Evolutionary conservation across 2,113 vertebrate genomes (phyloP).

Genomic region (Diadophis punctatus): DNA sequence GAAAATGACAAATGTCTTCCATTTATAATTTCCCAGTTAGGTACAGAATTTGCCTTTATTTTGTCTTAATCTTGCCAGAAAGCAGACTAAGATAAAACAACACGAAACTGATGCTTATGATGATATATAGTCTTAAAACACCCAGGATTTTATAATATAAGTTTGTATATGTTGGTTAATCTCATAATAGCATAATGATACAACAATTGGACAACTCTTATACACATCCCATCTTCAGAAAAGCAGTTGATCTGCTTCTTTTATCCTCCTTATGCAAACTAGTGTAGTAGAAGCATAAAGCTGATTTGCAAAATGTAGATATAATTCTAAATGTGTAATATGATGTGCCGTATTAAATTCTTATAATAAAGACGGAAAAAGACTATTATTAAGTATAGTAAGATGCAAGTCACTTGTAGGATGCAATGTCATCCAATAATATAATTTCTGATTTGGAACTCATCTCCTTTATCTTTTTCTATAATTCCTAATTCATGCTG

Average conservation of each 20-base stretch:
- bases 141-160: not conserved
- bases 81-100: not conserved
- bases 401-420: not conserved
- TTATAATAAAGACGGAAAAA: not conserved
- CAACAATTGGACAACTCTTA: not conserved
- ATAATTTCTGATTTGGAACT: not conserved
- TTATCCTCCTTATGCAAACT: not conserved
- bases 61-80: not conserved
- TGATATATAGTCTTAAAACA: constrained; percentile 6
- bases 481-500: not conserved
- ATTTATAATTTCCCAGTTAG: constrained; percentile 3
- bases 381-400: not conserved
- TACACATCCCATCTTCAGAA: constrained; percentile 10
- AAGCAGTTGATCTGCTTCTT: not conserved
- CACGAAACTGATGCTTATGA: not conserved
- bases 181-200: not conserved
- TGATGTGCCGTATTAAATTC: not conserved
- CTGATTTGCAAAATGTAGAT: not conserved
- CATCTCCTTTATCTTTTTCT: not conserved
- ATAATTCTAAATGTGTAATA: not conserved
- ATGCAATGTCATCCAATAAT: not conserved
- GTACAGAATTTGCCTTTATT: not conserved
- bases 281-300: constrained; percentile 10
- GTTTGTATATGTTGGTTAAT: not conserved
- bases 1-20: not conserved